Conservation (phyloP, 2,797 vertebrate species). For the Petrocephalus schoutedeni region DNA sequence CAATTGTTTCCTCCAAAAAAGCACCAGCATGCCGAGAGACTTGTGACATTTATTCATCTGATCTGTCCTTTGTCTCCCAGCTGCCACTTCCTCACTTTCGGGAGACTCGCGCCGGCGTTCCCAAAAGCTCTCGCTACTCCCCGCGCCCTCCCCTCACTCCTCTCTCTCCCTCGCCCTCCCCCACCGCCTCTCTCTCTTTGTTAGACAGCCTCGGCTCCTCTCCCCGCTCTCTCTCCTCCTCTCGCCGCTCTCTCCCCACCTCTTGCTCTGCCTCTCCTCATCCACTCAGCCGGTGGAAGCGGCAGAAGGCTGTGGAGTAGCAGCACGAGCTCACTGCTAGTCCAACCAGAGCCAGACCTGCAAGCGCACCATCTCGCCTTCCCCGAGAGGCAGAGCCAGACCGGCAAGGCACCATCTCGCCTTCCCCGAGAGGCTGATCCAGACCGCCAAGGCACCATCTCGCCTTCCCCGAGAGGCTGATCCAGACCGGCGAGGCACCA, state of each 20-base stretch:
- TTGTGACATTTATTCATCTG: conserved; percentile 17
- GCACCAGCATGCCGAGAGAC: neutral
- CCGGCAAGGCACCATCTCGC: conserved; percentile 46
- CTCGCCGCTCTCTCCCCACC: neutral
- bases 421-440: conserved; percentile 31
- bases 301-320: conserved; percentile 49
- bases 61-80: neutral
- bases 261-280: conserved; percentile 29
- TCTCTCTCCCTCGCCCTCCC: neutral
- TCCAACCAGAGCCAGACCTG: conserved; percentile 15
- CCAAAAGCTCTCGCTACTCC: neutral
- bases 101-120: neutral
- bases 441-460: conserved; percentile 46
- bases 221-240: neutral
- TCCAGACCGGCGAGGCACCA: conserved; percentile 46
- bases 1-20: neutral
- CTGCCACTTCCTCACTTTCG: neutral
- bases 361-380: conserved; percentile 25
- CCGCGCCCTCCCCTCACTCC: neutral
- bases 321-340: conserved; percentile 43
- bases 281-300: conserved; percentile 47
- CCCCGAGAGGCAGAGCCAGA: conserved; percentile 33
- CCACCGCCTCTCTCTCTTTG: conserved; percentile 14
- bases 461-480: conserved; percentile 34
- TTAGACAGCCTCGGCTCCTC: neutral